Base-by-base conservation (phyloP, 1,140 invertebrate genomes). In the Gryllus bimaculatus region DNA sequence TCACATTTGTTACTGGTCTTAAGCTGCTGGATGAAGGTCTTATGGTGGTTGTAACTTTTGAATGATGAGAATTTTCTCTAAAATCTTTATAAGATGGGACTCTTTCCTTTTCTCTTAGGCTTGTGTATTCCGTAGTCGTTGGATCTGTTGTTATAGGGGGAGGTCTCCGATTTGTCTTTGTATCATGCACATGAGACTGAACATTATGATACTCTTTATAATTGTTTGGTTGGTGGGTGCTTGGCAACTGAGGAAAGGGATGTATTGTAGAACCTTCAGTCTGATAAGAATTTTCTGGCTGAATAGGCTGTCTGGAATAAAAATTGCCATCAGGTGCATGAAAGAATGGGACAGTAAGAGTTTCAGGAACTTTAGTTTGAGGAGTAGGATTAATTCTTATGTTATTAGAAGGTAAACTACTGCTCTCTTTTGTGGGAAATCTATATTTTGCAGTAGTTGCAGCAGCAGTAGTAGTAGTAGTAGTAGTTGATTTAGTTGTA, bases 281-380 rank as follows among this genome's bases (percentile, higher is more conserved):
- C 10, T 13, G 18, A 66, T 18, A 13, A 18, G 10, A 18, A 66
- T 66, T 18, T 10, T 13, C 10, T 13, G 1, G 54, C 18, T 10
- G 10, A 39, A 39, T 39, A 66, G 54, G 54, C 10, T 13, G 54
- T 66, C 54, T 76, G n/a, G 76, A 21, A 73, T 79, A 79, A 76
- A 73, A 76, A 54, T 79, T 76, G 18, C 79, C 79, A 76, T 79
- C 79, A n/a, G 75, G 26, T 20, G 75, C 79, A 73, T 75, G n/a
- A 54, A 47, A 79, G 73, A 79, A 79, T 48, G 79, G 79, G 8
- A 74, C 79, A 26, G 79, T 79, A 7, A 79, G 75, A 21, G 54
- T 48, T 26, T 77, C n/a, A n/a, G 79, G 79, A n/a, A 75, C 75
- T n/a, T 13, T 21, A 47, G 39, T 20, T 21, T 49, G 48, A 48